Evolutionary conservation across 2,797 vertebrate species (phyloP).

Genomic region (Cichlasoma orientale): DNA sequence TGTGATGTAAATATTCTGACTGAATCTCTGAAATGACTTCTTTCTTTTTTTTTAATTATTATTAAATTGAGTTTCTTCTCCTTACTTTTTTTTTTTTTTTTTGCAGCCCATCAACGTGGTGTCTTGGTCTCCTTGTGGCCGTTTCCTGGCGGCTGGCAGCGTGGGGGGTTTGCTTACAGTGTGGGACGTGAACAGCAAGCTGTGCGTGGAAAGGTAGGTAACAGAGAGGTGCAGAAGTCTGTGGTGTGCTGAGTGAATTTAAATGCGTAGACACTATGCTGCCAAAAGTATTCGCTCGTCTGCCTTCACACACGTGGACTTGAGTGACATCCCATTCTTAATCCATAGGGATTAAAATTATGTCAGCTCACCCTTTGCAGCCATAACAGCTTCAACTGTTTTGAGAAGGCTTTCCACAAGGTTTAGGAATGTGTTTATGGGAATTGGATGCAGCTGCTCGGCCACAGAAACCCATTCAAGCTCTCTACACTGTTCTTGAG

Average conservation of each 20-base stretch:
- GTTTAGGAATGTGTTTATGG: too few relatives aligned
- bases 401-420: too few relatives aligned
- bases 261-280: background rate
- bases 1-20: background rate
- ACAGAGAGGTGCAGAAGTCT: background rate
- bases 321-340: too few relatives aligned
- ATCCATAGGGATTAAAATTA: too few relatives aligned
- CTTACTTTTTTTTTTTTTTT: constrained; percentile 24
- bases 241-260: background rate
- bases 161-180: constrained; percentile 85
- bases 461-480: too few relatives aligned
- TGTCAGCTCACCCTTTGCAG: too few relatives aligned
- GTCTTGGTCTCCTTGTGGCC: constrained; percentile 92
- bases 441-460: too few relatives aligned
- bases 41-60: background rate
- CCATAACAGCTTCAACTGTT: too few relatives aligned
- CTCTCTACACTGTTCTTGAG: too few relatives aligned
- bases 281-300: too few relatives aligned
- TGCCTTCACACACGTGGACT: too few relatives aligned
- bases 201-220: constrained; percentile 91
- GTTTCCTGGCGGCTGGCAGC: constrained; percentile 87
- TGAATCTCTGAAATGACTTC: background rate
- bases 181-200: constrained; percentile 87
- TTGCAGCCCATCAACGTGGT: constrained; percentile 88
- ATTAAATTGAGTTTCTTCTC: background rate